Percentiles rank a stretch among this genome's conserved stretches.
Conservation (phyloP, 1,140 invertebrate species). For the Drosophila sproati region DNA sequence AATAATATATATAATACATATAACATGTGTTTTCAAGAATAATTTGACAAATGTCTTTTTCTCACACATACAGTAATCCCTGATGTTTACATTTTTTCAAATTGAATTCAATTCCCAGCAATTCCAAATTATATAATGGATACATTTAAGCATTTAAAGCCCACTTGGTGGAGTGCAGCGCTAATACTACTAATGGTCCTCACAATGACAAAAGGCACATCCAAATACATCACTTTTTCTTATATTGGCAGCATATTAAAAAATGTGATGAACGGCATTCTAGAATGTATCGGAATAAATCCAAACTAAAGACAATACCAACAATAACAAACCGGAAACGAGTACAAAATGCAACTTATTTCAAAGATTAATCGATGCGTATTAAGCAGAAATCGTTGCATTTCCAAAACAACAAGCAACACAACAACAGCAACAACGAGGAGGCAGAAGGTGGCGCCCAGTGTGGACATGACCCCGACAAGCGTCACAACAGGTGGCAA, state of each 20-base stretch:
- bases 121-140: constrained; percentile 33
- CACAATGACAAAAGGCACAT: constrained; percentile 15
- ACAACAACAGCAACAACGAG: constrained; percentile 2
- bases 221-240: constrained; percentile 10
- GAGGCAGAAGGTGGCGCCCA: constrained; percentile 35
- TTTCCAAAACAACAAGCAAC: constrained; percentile 40
- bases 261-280: not conserved
- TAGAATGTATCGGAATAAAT: not conserved
- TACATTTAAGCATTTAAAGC: constrained; percentile 39
- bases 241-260: not conserved
- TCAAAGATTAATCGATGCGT: constrained; percentile 45
- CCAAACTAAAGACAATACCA: not conserved
- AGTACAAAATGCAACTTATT: not conserved
- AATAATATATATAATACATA: too few relatives aligned
- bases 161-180: constrained; percentile 39
- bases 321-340: constrained; percentile 3
- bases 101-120: too few relatives aligned
- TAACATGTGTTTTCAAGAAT: too few relatives aligned
- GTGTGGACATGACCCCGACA: constrained; percentile 62
- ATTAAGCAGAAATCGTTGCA: constrained; percentile 50
- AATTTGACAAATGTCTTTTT: not conserved
- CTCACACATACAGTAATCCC: not conserved
- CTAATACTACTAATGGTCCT: constrained; percentile 29
- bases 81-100: not conserved
- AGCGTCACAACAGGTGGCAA: constrained; percentile 65